Base-by-base conservation (phyloP, 2,888 invertebrate species). In the Barypeithes pellucidus region DNA sequence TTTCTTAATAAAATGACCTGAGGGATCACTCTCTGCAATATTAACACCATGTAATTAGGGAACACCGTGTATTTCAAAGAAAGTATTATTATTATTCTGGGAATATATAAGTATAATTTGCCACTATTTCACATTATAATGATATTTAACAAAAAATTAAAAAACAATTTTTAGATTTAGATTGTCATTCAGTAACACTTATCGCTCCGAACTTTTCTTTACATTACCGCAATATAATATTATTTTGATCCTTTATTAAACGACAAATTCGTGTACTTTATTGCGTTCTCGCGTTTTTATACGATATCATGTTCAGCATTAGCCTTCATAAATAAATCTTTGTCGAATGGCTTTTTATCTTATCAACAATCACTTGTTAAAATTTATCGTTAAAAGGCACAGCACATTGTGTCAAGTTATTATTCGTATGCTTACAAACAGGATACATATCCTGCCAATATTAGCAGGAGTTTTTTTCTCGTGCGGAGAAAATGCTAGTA, bases 221-320 rank as follows among this genome's bases (percentile, higher is more conserved):
- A 24, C 5, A 24, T 24, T 24, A 24, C 5, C 5, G 24, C 24
- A 24, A 24, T 24, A 9, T 36, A 36, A 7, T 24, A 24, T 12
- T 52, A 52, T 24, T 52, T 52, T 24, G 52, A 52, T 52, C n/a
- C 52, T 12, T 24, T 24, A 52, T 11, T 47, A 20, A 52, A 47
- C 47, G 9, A 47, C 20, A 18, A 47, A 47, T n/a, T 52, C 52
- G 52, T 52, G 52, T 52, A 29, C 52, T 52, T 52, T 52, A 52
- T 52, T 52, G 29, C 52, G 9, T n/a, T 7, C 14, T 52, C 52
- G 52, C 52, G 52, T 52, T 52, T 52, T 29, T 29, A 29, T 52
- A 29, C 18, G 29, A 52, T 29, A 29, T 52, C 29, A 52, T 29
- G 52, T 29, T 29, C 29, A 22, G 5, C 52, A 52, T 52, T 29